phyloP scores from a whole-genome alignment of 1,140 invertebrate genomes.

The Apis laboriosa region DNA sequence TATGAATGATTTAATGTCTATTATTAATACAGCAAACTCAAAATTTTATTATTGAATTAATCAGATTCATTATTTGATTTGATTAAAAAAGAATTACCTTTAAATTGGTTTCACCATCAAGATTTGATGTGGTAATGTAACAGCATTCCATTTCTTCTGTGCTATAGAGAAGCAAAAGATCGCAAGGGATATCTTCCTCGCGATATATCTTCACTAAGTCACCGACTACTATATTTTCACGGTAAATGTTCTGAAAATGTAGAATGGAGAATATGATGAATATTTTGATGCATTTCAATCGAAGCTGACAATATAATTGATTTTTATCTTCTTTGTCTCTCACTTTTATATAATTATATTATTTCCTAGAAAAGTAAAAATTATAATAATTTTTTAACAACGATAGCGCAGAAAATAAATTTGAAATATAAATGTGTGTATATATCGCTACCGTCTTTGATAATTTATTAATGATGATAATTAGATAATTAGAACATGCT shows the following conservation, averaged over 20 bases:
- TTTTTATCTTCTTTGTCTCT: too few species aligned
- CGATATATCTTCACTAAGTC: constrained; percentile 87
- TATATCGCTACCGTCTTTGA: too few species aligned
- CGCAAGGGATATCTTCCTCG: constrained; percentile 90
- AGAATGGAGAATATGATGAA: background rate
- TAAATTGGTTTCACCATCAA: constrained; percentile 87
- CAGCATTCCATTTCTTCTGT: constrained; percentile 80
- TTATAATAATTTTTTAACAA: too few species aligned
- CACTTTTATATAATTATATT: too few species aligned
- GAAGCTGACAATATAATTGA: too few species aligned
- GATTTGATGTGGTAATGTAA: constrained; percentile 86
- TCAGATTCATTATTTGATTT: background rate
- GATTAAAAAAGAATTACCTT: constrained; percentile 79
- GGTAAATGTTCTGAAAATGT: constrained; percentile 78
- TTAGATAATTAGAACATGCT: too few species aligned
- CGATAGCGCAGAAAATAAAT: too few species aligned
- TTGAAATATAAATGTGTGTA: too few species aligned
- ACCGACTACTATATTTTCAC: constrained; percentile 85
- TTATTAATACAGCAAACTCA: background rate
- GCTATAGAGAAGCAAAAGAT: constrained; percentile 86
- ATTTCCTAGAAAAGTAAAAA: too few species aligned
- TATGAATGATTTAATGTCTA: constrained; percentile 1
- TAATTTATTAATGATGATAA: too few species aligned
- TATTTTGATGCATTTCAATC: too few species aligned
- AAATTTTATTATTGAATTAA: background rate